phyloP scores from a whole-genome alignment of 2,797 vertebrate species.

The Falco concolor region DNA sequence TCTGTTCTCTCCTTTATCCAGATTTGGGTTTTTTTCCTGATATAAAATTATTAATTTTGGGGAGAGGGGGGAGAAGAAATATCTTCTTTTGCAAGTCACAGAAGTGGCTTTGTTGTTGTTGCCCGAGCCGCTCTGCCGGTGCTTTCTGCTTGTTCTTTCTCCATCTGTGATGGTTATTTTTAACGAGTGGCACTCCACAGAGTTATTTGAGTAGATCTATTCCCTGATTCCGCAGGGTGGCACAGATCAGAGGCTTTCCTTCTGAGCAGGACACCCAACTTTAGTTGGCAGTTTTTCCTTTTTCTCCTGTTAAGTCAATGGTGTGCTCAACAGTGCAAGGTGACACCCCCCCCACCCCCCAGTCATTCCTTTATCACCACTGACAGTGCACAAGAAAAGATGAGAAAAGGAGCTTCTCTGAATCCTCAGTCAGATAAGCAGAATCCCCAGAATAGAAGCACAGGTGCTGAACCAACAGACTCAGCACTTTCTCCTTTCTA shows the following conservation, averaged over 20 bases:
- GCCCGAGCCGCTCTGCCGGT: not conserved
- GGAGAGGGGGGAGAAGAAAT: not conserved
- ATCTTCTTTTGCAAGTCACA: not conserved
- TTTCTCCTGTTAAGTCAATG: not conserved
- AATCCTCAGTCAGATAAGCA: not conserved
- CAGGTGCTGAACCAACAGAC: not conserved
- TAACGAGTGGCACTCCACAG: rapidly evolving
- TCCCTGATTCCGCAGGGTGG: not conserved
- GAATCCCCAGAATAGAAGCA: not conserved
- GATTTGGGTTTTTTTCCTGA: not conserved
- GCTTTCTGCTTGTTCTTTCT: not conserved
- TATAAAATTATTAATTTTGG: not conserved
- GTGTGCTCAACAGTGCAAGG: not conserved
- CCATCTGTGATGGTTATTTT: not conserved
- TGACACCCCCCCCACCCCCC: not conserved
- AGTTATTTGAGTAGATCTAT: not conserved
- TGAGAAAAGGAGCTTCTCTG: not conserved
- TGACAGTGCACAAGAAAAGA: not conserved
- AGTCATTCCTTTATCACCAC: not conserved
- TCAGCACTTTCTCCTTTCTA: not conserved
- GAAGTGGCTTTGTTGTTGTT: not conserved
- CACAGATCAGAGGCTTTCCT: constrained; percentile 11
- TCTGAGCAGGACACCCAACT: constrained; percentile 7
- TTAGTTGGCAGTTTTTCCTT: not conserved
- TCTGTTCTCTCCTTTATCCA: not conserved